Base-by-base conservation (phyloP, 2,888 invertebrate genomes). In the Hofmannophila pseudospretella region DNA sequence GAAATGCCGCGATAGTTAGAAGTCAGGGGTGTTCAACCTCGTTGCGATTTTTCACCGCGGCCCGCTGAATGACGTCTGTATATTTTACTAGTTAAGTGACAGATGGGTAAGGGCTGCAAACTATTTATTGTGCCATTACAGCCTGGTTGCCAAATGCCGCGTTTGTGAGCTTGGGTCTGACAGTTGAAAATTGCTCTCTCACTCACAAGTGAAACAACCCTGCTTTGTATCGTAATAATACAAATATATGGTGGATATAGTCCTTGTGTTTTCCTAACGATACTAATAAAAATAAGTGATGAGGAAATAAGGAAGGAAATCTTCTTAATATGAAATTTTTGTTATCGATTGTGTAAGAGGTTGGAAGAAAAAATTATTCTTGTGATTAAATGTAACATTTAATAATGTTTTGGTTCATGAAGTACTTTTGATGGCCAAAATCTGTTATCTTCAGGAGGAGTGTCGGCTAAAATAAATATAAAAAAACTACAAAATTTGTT, bases 71-170 rank as follows among this genome's bases (percentile, higher is more conserved):
- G 84, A 84, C 80, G 77, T 76, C 80, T 82, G 85, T 86, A 82
- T 85, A 85, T 81, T 84, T 81, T 85, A 78, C 77, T 84, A 78
- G 80, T 81, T 76, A 81, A 80, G 76, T 84, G 85, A 85, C 85
- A 86, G 85, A 85, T 86, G 85, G 73, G 76, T 67, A 59, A 71
- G 79, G 82, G 84, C 71, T 78, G 78, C 67, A 58, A 81, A 84
- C 84, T 85, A 84, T 81, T 80, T 80, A 81, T 84, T 82, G 82
- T 79, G 64, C 79, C 72, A 84, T 85, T 84, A 84, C 73, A 65
- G 69, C 58, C 69, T 54, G 74, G 72, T 75, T 73, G 76, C 67
- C 75, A 79, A 82, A 79, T 71, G 77, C 71, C 64, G 47, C 47
- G 54, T 33, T 51, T 53, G 58, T 39, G 47, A 52, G 69, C 59